phyloP scores from a whole-genome alignment of 2,888 invertebrate species.

The Julus scanicus region DNA sequence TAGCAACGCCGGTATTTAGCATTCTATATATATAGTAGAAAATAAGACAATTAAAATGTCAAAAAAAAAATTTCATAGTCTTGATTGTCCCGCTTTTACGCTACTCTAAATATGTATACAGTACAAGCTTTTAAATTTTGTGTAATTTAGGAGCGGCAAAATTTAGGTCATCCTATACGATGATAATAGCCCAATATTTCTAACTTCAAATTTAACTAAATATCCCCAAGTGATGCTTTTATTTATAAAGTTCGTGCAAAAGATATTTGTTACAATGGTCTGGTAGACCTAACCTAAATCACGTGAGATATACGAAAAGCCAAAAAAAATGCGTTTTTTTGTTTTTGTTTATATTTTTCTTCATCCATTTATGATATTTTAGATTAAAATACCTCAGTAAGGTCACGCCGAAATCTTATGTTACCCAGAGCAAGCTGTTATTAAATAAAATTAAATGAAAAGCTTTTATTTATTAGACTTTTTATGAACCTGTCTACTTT shows the following conservation, averaged over 20 bases:
- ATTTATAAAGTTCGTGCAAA: not conserved
- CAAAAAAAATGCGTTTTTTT: too few relatives aligned
- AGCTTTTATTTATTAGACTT: not conserved
- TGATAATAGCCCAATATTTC: not conserved
- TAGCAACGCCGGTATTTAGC: not conserved
- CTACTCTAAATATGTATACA: not conserved
- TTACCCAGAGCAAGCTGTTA: not conserved
- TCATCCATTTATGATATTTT: not conserved
- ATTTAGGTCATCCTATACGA: not conserved
- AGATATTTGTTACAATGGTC: not conserved
- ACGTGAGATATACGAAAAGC: not conserved
- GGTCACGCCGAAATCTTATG: slow-evolving; percentile 13
- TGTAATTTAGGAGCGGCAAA: not conserved
- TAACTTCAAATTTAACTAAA: not conserved
- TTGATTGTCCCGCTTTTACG: not conserved
- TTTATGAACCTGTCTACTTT: too few relatives aligned
- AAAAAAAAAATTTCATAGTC: not conserved
- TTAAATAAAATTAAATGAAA: not conserved
- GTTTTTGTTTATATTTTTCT: not conserved
- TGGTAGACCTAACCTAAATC: not conserved
- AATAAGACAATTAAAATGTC: not conserved
- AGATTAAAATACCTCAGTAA: not conserved
- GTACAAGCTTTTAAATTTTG: not conserved
- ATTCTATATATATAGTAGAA: not conserved
- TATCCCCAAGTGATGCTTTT: not conserved